A percentile compares a stretch with the other conserved stretches of the same genome.
phyloP scores from a whole-genome alignment of 1,140 invertebrate species.

The Paramacrobiotus metropolitanus region DNA sequence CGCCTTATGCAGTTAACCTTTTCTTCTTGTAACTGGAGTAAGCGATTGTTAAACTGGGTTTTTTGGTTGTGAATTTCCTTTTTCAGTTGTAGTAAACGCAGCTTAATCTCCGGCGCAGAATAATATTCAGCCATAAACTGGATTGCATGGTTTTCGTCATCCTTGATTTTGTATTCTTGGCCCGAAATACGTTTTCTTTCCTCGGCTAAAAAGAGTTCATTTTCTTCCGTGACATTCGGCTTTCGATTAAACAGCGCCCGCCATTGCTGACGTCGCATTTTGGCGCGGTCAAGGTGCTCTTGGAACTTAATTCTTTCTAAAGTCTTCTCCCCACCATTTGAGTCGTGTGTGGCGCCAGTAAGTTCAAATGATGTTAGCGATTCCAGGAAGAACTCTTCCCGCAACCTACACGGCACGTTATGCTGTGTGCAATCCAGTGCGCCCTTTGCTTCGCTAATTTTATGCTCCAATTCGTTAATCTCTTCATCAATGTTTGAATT shows the following conservation, averaged over 20 bases:
- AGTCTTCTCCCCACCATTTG: too few relatives aligned
- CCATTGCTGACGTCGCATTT: not conserved
- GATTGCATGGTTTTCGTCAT: not conserved
- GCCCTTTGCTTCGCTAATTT: not conserved
- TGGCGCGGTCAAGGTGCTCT: not conserved
- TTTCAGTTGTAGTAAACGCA: not conserved
- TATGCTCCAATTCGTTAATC: not conserved
- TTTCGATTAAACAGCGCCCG: not conserved
- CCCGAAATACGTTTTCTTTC: slow-evolving; percentile 1
- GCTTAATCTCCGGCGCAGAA: not conserved
- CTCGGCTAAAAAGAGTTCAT: not conserved
- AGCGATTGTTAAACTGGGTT: not conserved
- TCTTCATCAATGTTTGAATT: too few relatives aligned
- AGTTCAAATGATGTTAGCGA: too few relatives aligned
- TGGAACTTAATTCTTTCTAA: not conserved
- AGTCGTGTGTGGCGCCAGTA: too few relatives aligned
- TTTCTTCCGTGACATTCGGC: not conserved
- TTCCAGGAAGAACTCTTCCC: too few relatives aligned
- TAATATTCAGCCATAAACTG: slow-evolving; percentile 1
- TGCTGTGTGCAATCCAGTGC: too few relatives aligned
- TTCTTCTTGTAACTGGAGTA: not conserved
- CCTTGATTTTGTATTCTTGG: slow-evolving; percentile 3
- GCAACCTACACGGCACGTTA: too few relatives aligned
- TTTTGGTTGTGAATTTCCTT: not conserved
- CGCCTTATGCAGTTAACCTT: not conserved